A percentile compares a stretch with the other conserved stretches of the same genome.
Conservation (phyloP, 2,797 vertebrate species). For the Muscicapa comitata region DNA sequence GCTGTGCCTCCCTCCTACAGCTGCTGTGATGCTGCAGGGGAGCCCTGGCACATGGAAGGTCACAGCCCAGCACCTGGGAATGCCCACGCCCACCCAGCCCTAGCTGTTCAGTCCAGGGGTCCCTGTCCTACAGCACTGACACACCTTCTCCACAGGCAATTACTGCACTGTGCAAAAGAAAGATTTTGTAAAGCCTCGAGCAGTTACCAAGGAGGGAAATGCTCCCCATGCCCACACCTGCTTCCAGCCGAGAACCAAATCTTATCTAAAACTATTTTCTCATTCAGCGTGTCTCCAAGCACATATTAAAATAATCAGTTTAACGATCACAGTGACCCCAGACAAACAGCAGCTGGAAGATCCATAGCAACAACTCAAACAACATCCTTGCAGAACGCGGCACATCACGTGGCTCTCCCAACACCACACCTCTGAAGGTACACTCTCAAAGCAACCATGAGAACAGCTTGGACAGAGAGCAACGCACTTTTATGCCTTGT, state of each 20-base stretch:
- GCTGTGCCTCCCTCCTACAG: neutral
- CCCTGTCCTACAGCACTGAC: neutral
- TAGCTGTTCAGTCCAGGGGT: fast-evolving
- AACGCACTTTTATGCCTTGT: neutral
- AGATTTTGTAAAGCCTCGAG: neutral
- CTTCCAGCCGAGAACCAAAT: neutral
- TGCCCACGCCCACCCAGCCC: fast-evolving
- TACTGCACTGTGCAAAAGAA: neutral
- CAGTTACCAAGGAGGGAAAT: neutral
- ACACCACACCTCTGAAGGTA: neutral
- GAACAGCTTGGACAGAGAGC: neutral
- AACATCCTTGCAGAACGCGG: neutral
- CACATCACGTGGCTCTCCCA: neutral
- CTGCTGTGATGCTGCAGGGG: neutral
- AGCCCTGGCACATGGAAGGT: neutral
- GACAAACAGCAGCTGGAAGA: neutral
- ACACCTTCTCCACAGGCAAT: neutral
- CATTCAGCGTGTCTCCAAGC: neutral
- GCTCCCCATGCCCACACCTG: neutral
- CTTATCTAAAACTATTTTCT: neutral
- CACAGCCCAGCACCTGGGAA: neutral
- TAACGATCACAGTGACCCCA: neutral
- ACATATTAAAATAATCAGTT: neutral
- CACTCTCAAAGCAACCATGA: neutral
- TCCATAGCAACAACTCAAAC: neutral